Evolutionary conservation across 2,113 vertebrate genomes (phyloP).

Genomic region (Pholis gunnellus): DNA sequence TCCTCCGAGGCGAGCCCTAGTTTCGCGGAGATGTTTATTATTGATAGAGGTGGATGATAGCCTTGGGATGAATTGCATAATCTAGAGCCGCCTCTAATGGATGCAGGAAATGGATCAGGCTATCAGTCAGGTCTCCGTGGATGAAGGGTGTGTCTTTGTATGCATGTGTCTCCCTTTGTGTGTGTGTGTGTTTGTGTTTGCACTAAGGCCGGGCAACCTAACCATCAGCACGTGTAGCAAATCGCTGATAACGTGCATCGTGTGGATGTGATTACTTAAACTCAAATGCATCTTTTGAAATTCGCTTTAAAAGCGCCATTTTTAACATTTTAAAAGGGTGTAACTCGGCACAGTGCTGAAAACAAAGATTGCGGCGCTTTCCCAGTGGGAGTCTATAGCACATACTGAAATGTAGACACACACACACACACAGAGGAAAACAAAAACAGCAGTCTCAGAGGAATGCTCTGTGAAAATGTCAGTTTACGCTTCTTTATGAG

Average conservation of each 20-base stretch:
- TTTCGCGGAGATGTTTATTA: constrained; percentile 80
- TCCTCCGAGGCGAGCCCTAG: constrained; percentile 78
- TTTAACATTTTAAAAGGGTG: constrained; percentile 18
- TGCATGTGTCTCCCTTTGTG: constrained; percentile 36
- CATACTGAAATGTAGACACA: constrained; percentile 1
- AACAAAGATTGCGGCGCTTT: neutral
- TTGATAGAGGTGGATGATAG: constrained; percentile 83
- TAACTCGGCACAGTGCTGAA: neutral
- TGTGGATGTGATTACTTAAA: constrained; percentile 3
- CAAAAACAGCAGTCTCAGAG: neutral
- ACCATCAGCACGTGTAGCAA: neutral
- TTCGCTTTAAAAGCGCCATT: neutral
- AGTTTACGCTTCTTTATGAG: constrained; percentile 13
- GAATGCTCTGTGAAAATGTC: constrained; percentile 34
- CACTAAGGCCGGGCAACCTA: neutral
- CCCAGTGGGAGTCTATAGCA: neutral
- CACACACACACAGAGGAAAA: neutral
- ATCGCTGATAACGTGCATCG: neutral
- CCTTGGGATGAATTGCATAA: constrained; percentile 82
- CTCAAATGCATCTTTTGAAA: constrained; percentile 12
- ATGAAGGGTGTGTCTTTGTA: constrained; percentile 67
- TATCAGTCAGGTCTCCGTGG: constrained; percentile 72
- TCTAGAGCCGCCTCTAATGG: constrained; percentile 79
- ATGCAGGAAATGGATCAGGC: constrained; percentile 82
- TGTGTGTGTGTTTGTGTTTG: constrained; percentile 1